Evolutionary conservation across 2,113 vertebrate genomes (phyloP), one percentile per base, ranked within the genome.

Genomic region (Tamias sibiricus): DNA sequence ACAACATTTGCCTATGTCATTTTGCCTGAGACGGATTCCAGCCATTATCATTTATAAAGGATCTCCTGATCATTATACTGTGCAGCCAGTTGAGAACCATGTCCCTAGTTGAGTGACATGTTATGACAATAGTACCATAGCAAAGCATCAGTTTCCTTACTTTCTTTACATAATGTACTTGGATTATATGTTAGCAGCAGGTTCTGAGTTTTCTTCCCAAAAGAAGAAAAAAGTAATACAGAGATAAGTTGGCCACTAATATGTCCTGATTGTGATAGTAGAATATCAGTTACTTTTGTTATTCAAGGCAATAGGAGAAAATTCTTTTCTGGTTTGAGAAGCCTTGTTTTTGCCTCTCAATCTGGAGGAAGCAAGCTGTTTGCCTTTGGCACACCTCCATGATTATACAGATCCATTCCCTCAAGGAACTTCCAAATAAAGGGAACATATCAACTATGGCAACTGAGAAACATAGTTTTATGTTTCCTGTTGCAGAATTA

Each of bases 401-500:
- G 84, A 49, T 89, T 77, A 59, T 54, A 40, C 7, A 82, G 22
- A 83, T 72, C 22, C 28, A 59, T 75, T 96, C 62, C 95, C 86
- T 77, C 11, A 37, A 94, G 92, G 42, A 96, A 92, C 35, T 94
- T 90, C 44, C 88, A 95, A 95, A 97, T 82, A 95, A 97, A 97
- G 72, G 91, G 71, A 71, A 30, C 93, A 90, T 37, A 54, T 97
- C 74, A 77, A 94, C 93, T 91, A 3, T 97, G 91, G 71, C 96
- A 97, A 98, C 94, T 12, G 37, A 96, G 82, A 98, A 97, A 49
- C 90, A 47, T 85, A 95, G 96, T 96, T 97, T 95, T 64, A 37
- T 92, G 94, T 49, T 90, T 71, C 79, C 97, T 97, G 91, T 97
- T 98, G 98, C 72, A 97, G 98, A 98, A 97, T 98, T 97, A 98